Evolutionary conservation across 2,888 invertebrate genomes (phyloP).

Genomic region (Polyommatus iphigenia): DNA sequence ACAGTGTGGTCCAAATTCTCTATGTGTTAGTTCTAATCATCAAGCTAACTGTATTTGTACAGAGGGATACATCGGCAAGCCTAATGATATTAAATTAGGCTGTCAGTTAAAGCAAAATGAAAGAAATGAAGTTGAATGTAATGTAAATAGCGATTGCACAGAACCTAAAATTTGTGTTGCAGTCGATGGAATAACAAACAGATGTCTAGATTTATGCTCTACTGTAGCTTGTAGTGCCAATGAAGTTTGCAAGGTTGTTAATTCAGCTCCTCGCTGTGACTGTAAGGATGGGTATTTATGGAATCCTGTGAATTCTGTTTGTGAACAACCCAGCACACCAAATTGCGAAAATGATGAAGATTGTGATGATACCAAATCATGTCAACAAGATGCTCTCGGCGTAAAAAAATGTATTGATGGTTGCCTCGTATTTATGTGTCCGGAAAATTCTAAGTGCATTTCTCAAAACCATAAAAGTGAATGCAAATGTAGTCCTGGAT

Average conservation of each 20-base stretch:
- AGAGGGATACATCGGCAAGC: conserved; percentile 90
- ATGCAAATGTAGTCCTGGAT: conserved; percentile 92
- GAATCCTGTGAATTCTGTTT: conserved; percentile 90
- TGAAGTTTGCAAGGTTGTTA: conserved; percentile 87
- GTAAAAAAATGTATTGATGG: conserved; percentile 90
- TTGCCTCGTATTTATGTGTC: conserved; percentile 91
- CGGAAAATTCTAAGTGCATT: conserved; percentile 90
- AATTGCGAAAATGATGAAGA: conserved; percentile 87
- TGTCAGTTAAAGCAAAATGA: conserved; percentile 86
- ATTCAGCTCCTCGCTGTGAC: conserved; percentile 87
- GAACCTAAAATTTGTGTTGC: conserved; percentile 85
- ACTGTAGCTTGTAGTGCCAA: conserved; percentile 91
- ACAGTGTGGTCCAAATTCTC: conserved; percentile 94
- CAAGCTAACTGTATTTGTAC: conserved; percentile 92
- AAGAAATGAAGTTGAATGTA: conserved; percentile 82
- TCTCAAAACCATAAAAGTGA: conserved; percentile 86
- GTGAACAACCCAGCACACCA: conserved; percentile 93
- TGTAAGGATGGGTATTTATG: conserved; percentile 89
- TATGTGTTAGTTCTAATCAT: conserved; percentile 91
- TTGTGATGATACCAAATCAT: conserved; percentile 85
- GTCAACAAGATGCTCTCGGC: conserved; percentile 90
- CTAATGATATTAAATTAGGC: conserved; percentile 88
- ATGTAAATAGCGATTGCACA: conserved; percentile 85
- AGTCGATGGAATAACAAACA: conserved; percentile 81
- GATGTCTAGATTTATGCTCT: conserved; percentile 89